These are phyloP conservation scores for Philhelius pedissequus DNA, from an alignment of 2,888 invertebrate genomes.

Conservation along the genomic window DNA sequence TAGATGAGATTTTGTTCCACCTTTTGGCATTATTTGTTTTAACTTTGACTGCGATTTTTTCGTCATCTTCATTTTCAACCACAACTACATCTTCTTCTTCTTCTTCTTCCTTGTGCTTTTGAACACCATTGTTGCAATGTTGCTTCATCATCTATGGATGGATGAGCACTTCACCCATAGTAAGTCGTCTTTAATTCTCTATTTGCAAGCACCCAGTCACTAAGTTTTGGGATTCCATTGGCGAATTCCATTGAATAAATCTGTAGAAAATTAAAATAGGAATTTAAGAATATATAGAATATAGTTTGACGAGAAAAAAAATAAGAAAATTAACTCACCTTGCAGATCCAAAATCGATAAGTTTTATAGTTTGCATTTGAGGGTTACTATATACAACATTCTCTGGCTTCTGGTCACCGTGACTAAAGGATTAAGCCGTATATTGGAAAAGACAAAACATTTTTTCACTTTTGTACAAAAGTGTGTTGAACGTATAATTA, in stretches of 20 bases:
- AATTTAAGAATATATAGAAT: no score
- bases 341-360: constrained; percentile 98
- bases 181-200: constrained; percentile 72
- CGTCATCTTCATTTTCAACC: constrained; percentile 85
- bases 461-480: no score
- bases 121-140: constrained; percentile 39
- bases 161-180: constrained; percentile 74
- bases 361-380: constrained; percentile 83
- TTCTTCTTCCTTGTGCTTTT: constrained; percentile 78
- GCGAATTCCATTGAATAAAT: constrained; percentile 74
- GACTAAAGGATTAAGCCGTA: no score
- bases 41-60: constrained; percentile 81
- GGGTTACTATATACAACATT: constrained; percentile 80
- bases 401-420: constrained; percentile 98
- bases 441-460: no score
- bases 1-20: constrained; percentile 80
- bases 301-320: no score
- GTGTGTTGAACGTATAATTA: no score
- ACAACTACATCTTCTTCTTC: constrained; percentile 85
- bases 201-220: constrained; percentile 73
- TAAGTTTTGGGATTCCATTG: constrained; percentile 70
- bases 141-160: constrained; percentile 78
- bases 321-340: constrained; percentile 70
- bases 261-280: no score
- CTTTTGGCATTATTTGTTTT: constrained; percentile 84